Evolutionary conservation across 2,113 vertebrate species (phyloP), one percentile per base, ranked within the genome.

Genomic region (Anolis carolinensis): DNA sequence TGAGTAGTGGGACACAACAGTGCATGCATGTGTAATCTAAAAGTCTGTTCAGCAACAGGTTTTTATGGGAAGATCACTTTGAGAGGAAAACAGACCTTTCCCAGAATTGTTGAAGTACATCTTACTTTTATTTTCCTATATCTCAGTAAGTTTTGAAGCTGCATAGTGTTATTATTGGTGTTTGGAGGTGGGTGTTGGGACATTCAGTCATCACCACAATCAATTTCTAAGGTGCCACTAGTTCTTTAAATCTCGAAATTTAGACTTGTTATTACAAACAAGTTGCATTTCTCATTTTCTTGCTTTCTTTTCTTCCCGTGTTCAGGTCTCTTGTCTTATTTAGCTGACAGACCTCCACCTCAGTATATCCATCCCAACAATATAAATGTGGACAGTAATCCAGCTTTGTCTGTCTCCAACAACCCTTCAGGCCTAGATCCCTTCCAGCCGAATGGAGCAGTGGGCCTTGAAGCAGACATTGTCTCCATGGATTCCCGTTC

Each of bases 281-380:
- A 25, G 34, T 52, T 32, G 5, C 21, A 14, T n/a, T 74, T 70
- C 39, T 89, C 16, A 65, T 90, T 36, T n/a, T 6, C 87, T 70
- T 48, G 7, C 85, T 83, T 23, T 83, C 55, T 11, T 14, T 16
- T 23, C 88, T 80, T 88, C 30, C 5, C 88, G 89, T 87, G 83
- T 8, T 59, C 88, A 99, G 99, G 99, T 91, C 99, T 99, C 93
- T 93, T 99, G 87, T 99, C 99, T 59, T 99, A 99, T 86, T 95
- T 99, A 95, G 98, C 98, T 44, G 99, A 99, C 94, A 97, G 99
- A 92, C 99, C 99, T 71, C 98, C 99, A 30, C 99, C 98, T 90
- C 99, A 99, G 86, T 99, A 99, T 91, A 98, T 99, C 92, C 98
- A 99, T 88, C 98, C 98, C 82, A 98, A 98, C 95, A 97, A 97